Base-by-base conservation (phyloP, 1,140 invertebrate species). In the Drosophila gunungcola region DNA sequence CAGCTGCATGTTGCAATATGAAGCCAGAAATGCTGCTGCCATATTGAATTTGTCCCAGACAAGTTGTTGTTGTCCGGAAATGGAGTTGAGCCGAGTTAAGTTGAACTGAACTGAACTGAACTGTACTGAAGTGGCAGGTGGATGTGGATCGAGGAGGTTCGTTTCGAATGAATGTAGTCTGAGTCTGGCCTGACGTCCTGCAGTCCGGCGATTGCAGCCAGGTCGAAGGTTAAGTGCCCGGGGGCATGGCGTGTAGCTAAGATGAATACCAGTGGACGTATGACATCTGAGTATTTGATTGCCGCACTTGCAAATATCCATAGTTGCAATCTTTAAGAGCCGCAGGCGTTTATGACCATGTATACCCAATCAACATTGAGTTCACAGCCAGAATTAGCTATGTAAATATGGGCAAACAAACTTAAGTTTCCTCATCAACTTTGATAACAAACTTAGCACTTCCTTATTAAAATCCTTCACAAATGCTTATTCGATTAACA, bases 1-100 rank as follows among this genome's bases (percentile, higher is more conserved):
- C 39, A 21, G 32, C 34, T 76, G 64, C 65, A 70, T 57, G 64
- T 36, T 57, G 81, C 77, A 80, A 80, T 54, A 68, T 73, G 45
- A 43, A 48, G 68, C 38, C 81, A 81, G 81, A 84, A 85, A 85
- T 80, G 78, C 68, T 43, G 55, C 63, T 85, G 81, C 67, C 77
- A 80, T 73, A 84, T 85, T 78, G 78, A 80, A 84, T 85, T 84
- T 80, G 41, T 81, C 39, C 58, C 58, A 57, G 67, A 76, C 70
- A 73, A 70, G 77, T 75, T 78, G 75, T 29, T 36, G 38, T 42
- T 34, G 43, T 3, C 34, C 69, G 68, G 69, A 73, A 73, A 70
- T 72, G 42, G 65, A 70, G 65, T 42, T 36, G 12, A 13, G 29
- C 7, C 7, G 5, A 32, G 29, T 32, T 32, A 0, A 6, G 6